Conservation (phyloP, 1,140 invertebrate genomes). For the Catajapyx aquilonaris region DNA sequence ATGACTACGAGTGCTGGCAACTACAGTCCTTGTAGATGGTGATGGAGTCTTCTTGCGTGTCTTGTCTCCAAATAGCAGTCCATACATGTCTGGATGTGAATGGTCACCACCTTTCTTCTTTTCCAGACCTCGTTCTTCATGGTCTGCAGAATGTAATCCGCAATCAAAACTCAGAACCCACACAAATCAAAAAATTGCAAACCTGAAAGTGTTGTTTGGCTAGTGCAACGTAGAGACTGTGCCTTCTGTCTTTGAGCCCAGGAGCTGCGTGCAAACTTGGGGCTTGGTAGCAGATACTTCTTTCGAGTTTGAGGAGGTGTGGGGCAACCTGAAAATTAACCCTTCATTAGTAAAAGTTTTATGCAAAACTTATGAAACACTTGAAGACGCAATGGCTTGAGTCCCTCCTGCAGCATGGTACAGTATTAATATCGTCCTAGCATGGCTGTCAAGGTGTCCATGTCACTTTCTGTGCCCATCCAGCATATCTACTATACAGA, state of each 20-base stretch:
- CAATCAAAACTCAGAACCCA: too few relatives aligned
- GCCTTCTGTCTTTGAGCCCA: background rate
- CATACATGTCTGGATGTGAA: background rate
- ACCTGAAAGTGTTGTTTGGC: background rate
- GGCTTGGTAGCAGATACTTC: background rate
- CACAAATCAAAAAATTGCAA: background rate
- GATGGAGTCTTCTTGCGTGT: background rate
- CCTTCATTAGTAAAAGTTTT: too few relatives aligned
- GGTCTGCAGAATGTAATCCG: too few relatives aligned
- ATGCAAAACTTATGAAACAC: background rate
- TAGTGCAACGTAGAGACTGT: background rate
- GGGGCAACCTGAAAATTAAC: conserved; percentile 42
- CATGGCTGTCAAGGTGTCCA: too few relatives aligned
- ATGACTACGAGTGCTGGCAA: conserved; percentile 19
- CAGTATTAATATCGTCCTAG: too few relatives aligned
- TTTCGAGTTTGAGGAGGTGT: conserved; percentile 49
- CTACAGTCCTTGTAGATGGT: background rate
- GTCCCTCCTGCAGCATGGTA: background rate
- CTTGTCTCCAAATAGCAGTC: background rate
- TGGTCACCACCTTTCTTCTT: background rate
- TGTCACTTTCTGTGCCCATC: too few relatives aligned
- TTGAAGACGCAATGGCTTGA: background rate
- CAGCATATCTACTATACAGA: too few relatives aligned
- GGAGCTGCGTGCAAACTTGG: background rate
- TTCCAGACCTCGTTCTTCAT: too few relatives aligned